Conservation (phyloP, 2,113 vertebrate species). For the Genyomyrus donnyi region DNA sequence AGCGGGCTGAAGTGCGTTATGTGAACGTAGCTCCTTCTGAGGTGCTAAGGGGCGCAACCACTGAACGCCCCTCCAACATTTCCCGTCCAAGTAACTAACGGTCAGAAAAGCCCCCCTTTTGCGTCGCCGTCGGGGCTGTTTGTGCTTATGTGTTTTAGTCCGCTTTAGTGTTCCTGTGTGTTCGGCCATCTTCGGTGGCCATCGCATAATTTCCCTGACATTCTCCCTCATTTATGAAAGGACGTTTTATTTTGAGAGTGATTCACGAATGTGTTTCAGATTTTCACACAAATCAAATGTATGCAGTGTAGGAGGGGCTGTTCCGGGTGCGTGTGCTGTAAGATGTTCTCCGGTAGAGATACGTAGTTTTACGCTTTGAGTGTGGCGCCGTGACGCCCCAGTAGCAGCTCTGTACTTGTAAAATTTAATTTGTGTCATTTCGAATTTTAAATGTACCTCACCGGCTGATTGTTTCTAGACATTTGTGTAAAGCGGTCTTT, state of each 20-base stretch:
- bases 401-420: slow-evolving; percentile 2
- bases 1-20: slow-evolving; percentile 43
- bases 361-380: slow-evolving; percentile 43
- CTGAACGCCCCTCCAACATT: background rate
- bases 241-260: slow-evolving; percentile 23
- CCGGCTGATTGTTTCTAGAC: slow-evolving; percentile 51
- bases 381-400: background rate
- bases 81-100: background rate
- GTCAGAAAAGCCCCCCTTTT: slow-evolving; percentile 12
- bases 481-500: slow-evolving; percentile 53
- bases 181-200: slow-evolving; percentile 45
- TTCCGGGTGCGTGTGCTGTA: slow-evolving; percentile 44
- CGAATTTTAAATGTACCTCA: slow-evolving; percentile 50
- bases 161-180: slow-evolving; percentile 30
- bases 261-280: slow-evolving; percentile 34
- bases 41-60: background rate
- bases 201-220: slow-evolving; percentile 29
- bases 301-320: slow-evolving; percentile 54
- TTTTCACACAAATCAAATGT: slow-evolving; percentile 46
- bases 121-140: background rate
- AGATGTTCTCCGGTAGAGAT: slow-evolving; percentile 39
- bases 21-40: slow-evolving; percentile 12
- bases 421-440: slow-evolving; percentile 32
- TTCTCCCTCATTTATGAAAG: slow-evolving; percentile 19
- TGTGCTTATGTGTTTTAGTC: slow-evolving; percentile 16